These are phyloP conservation scores for Archivesica marissinica DNA, from an alignment of 1,140 invertebrate genomes.

Conservation along the genomic window DNA sequence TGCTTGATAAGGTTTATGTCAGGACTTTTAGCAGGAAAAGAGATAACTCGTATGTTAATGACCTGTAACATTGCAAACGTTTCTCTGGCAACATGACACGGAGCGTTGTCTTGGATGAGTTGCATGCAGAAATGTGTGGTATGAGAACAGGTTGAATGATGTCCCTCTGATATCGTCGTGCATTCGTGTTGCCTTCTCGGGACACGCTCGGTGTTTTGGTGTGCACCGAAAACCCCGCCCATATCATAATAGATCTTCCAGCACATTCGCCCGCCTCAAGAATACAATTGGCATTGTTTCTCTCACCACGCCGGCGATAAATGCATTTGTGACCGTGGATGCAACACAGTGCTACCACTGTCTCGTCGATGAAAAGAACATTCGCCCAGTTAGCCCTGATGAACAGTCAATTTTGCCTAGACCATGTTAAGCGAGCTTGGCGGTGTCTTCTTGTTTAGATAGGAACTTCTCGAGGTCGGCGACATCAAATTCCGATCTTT, in stretches of 20 bases:
- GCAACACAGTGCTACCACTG: not conserved
- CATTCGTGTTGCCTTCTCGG: not conserved
- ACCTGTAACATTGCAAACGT: no score
- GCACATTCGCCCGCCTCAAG: not conserved
- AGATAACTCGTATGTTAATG: conserved; percentile 2
- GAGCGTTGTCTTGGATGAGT: no score
- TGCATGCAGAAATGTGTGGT: not conserved
- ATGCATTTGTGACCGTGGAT: not conserved
- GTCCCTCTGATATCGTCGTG: not conserved
- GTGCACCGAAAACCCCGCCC: no score
- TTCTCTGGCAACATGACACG: no score
- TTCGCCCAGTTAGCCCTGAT: conserved; percentile 55
- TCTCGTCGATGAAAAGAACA: conserved; percentile 26
- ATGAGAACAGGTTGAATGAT: not conserved
- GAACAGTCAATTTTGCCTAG: conserved; percentile 10
- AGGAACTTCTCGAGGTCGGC: conserved; percentile 2
- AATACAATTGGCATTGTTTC: conserved; percentile 4
- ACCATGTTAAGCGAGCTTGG: conserved; percentile 7
- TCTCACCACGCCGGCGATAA: not conserved
- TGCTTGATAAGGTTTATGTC: not conserved
- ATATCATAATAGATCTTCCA: no score
- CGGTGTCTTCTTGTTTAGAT: conserved; percentile 30
- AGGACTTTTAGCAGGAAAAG: conserved; percentile 9
- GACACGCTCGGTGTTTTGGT: not conserved
- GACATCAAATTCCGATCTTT: not conserved